phyloP scores from a whole-genome alignment of 2,888 invertebrate genomes.

The Lepidocyrtoides sp. region DNA sequence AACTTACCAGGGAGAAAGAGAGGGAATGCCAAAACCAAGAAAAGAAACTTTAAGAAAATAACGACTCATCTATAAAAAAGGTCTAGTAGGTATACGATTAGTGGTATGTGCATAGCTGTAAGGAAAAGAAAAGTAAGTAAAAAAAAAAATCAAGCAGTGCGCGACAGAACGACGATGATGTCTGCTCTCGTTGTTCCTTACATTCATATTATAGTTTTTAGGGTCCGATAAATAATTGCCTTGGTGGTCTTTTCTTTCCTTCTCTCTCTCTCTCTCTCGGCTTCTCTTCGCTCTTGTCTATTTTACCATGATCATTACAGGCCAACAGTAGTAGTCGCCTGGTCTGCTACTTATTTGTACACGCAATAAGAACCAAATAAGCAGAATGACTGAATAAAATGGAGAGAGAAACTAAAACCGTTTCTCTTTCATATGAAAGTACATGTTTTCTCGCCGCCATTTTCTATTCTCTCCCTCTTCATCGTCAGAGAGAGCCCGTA shows the following conservation, averaged over 20 bases:
- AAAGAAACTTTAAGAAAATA: constrained; percentile 55
- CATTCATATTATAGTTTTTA: constrained; percentile 65
- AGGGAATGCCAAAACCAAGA: constrained; percentile 79
- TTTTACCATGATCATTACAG: constrained; percentile 21
- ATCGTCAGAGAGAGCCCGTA: background rate
- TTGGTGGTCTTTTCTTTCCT: constrained; percentile 76
- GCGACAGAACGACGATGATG: constrained; percentile 24
- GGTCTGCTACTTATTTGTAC: constrained; percentile 50
- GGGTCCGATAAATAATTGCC: constrained; percentile 85
- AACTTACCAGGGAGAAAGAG: background rate
- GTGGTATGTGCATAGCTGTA: background rate
- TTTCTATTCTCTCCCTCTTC: constrained; percentile 25
- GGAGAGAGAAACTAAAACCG: constrained; percentile 3
- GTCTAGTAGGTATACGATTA: background rate
- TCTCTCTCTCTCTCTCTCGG: constrained; percentile 23
- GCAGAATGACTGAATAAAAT: constrained; percentile 37
- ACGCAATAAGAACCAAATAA: constrained; percentile 70
- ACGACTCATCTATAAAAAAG: constrained; percentile 81
- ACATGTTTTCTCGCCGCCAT: constrained; percentile 63
- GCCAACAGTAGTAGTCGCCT: background rate
- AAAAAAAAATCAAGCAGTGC: constrained; percentile 25
- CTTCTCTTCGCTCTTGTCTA: constrained; percentile 62
- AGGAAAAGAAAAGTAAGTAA: background rate
- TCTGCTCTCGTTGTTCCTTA: constrained; percentile 50
- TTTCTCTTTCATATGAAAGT: constrained; percentile 30